A percentile compares a stretch with the other conserved stretches of the same genome.
Conservation (phyloP, 1,140 invertebrate species). For the Scaptodrosophila lebanonensis region DNA sequence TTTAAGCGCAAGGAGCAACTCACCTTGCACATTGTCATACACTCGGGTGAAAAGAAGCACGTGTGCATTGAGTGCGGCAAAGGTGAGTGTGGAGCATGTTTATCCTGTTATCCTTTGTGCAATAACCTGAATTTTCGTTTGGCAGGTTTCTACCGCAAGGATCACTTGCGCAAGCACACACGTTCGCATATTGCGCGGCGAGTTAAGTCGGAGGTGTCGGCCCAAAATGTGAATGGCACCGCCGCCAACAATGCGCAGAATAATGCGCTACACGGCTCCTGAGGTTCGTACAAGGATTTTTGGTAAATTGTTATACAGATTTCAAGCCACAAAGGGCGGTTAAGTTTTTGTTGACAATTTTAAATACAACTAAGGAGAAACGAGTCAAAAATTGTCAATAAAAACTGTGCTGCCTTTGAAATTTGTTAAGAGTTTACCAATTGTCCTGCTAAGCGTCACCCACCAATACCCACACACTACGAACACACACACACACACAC, state of each 20-base stretch:
- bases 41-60: slow-evolving; percentile 91
- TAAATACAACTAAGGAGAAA: too few species aligned
- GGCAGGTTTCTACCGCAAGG: slow-evolving; percentile 84
- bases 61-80: slow-evolving; percentile 92
- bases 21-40: slow-evolving; percentile 90
- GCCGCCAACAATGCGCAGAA: slow-evolving; percentile 68
- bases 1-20: slow-evolving; percentile 92
- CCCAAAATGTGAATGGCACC: slow-evolving; percentile 76
- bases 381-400: slow-evolving; percentile 17
- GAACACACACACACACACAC: slow-evolving; percentile 10
- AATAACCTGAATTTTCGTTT: neutral
- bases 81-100: slow-evolving; percentile 78
- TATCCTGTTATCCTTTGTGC: neutral
- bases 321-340: slow-evolving; percentile 50
- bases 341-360: slow-evolving; percentile 30
- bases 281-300: slow-evolving; percentile 78
- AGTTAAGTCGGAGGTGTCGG: slow-evolving; percentile 78
- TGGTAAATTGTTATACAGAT: slow-evolving; percentile 76
- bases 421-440: slow-evolving; percentile 70
- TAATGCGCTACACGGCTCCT: slow-evolving; percentile 72
- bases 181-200: slow-evolving; percentile 77
- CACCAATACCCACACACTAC: slow-evolving; percentile 39
- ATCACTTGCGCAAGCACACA: slow-evolving; percentile 85
- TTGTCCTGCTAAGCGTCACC: slow-evolving; percentile 76
- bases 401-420: slow-evolving; percentile 51